phyloP scores from a whole-genome alignment of 2,113 vertebrate species.

The Sceloporus tristichus region DNA sequence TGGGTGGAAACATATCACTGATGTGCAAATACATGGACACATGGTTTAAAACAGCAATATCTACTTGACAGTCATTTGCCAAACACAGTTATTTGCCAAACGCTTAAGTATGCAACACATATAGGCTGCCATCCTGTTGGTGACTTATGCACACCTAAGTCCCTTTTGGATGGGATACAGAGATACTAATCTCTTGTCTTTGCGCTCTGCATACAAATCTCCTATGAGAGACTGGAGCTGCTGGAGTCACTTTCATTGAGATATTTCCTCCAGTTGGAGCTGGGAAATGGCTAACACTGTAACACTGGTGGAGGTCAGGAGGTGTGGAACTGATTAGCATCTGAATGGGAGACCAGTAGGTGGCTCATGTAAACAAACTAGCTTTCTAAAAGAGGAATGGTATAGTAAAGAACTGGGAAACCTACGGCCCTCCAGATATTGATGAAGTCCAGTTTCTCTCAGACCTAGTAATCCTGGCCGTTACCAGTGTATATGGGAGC shows the following conservation, averaged over 20 bases:
- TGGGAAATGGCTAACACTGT: too few species aligned
- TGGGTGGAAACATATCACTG: constrained; percentile 62
- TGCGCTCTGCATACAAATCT: too few species aligned
- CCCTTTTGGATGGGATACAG: too few species aligned
- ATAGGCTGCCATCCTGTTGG: constrained; percentile 3
- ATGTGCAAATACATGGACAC: background rate
- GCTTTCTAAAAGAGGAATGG: background rate
- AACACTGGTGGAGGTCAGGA: background rate
- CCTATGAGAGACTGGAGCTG: too few species aligned
- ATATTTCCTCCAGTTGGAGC: too few species aligned
- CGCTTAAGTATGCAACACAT: constrained; percentile 54
- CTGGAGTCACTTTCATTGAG: background rate
- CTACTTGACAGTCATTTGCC: background rate
- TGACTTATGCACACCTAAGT: too few species aligned
- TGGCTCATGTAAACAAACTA: background rate
- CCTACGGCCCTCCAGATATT: too few species aligned
- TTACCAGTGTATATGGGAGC: too few species aligned
- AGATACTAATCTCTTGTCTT: too few species aligned
- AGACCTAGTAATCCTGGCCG: too few species aligned
- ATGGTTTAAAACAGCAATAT: background rate
- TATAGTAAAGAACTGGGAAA: too few species aligned
- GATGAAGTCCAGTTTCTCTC: too few species aligned
- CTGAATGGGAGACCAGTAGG: background rate
- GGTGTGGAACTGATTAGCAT: background rate
- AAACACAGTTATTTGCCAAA: background rate